A percentile compares a stretch with the other conserved stretches of the same genome.
phyloP scores from a whole-genome alignment of 2,797 vertebrate species.

The Sebastes itinus region DNA sequence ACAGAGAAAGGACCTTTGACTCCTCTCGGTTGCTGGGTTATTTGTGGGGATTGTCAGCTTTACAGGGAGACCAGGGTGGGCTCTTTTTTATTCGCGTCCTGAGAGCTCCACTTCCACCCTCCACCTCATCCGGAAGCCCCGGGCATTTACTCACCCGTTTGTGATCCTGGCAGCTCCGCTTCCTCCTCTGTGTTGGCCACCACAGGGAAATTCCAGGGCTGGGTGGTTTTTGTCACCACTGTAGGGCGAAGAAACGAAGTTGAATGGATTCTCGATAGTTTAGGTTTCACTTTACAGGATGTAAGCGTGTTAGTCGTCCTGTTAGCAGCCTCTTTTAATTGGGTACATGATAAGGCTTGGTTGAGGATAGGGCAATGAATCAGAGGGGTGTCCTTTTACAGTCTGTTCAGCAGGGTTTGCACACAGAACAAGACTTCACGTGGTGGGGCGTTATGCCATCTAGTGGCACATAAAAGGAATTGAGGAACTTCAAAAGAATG shows the following conservation, averaged over 20 bases:
- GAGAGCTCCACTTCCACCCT: slow-evolving; percentile 52
- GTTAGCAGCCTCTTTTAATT: slow-evolving; percentile 68
- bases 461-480: slow-evolving; percentile 49
- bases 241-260: slow-evolving; percentile 33
- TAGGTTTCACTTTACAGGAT: slow-evolving; percentile 69
- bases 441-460: slow-evolving; percentile 49
- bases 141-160: slow-evolving; percentile 61
- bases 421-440: background rate
- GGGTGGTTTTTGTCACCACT: slow-evolving; percentile 56
- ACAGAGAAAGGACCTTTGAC: slow-evolving; percentile 63
- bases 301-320: slow-evolving; percentile 53
- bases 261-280: slow-evolving; percentile 51
- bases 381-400: slow-evolving; percentile 67
- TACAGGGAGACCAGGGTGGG: slow-evolving; percentile 32
- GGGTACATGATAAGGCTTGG: slow-evolving; percentile 63
- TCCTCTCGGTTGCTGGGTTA: slow-evolving; percentile 32
- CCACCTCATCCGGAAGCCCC: slow-evolving; percentile 57
- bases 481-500: background rate
- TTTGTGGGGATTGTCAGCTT: slow-evolving; percentile 53
- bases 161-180: slow-evolving; percentile 64
- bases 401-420: slow-evolving; percentile 34
- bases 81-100: slow-evolving; percentile 47
- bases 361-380: slow-evolving; percentile 57
- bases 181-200: slow-evolving; percentile 50
- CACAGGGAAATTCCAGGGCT: slow-evolving; percentile 74